A percentile compares a stretch with the other conserved stretches of the same genome.
Evolutionary conservation across 1,140 invertebrate genomes (phyloP).

Genomic region (Drosophila lowei): DNA sequence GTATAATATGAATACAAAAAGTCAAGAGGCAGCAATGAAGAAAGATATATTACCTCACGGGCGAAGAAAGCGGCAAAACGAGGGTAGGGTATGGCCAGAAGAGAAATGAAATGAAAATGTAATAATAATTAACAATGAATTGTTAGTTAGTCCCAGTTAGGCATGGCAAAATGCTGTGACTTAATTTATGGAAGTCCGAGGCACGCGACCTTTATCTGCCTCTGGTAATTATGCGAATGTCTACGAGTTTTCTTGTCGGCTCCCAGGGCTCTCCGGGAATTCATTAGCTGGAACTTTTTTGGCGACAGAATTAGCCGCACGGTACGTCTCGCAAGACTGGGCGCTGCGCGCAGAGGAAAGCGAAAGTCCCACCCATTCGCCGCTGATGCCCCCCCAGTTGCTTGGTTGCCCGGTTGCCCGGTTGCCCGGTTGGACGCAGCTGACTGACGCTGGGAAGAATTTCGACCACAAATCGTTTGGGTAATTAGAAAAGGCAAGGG

Average conservation of each 20-base stretch:
- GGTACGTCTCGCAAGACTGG: constrained; percentile 51
- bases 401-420: constrained; percentile 24
- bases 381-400: constrained; percentile 4
- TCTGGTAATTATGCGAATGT: constrained; percentile 58
- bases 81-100: not conserved
- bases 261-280: constrained; percentile 37
- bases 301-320: constrained; percentile 65
- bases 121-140: constrained; percentile 60
- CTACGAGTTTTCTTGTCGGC: constrained; percentile 47
- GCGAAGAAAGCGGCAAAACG: constrained; percentile 37
- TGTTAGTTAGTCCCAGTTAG: constrained; percentile 49
- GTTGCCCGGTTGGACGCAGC: constrained; percentile 63
- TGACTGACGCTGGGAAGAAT: constrained; percentile 79
- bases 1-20: constrained; percentile 33
- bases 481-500: constrained; percentile 76
- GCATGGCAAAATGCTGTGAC: constrained; percentile 38
- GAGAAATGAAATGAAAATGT: constrained; percentile 47
- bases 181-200: constrained; percentile 53
- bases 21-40: constrained; percentile 4
- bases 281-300: constrained; percentile 50
- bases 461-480: constrained; percentile 77
- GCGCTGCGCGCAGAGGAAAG: constrained; percentile 60
- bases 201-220: constrained; percentile 67
- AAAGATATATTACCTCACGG: constrained; percentile 50
- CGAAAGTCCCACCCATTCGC: constrained; percentile 70